These are phyloP conservation scores for Halictus ligatus DNA, from an alignment of 2,888 invertebrate genomes.

Conservation along the genomic window DNA sequence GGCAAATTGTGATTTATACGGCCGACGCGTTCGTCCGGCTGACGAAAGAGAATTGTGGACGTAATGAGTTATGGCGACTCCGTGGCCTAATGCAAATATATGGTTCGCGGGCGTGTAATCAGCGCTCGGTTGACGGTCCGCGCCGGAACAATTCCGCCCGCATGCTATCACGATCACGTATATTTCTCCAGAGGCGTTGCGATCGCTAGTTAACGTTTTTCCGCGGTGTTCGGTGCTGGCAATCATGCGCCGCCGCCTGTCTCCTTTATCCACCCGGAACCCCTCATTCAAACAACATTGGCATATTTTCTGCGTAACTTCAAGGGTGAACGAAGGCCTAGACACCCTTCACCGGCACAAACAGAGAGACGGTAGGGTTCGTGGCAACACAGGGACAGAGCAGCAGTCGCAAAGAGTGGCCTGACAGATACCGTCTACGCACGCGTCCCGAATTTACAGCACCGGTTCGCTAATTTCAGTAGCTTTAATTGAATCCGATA, in stretches of 20 bases:
- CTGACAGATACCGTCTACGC: background rate
- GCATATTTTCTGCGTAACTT: slow-evolving; percentile 53
- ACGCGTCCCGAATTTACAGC: background rate
- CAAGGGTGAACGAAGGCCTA: slow-evolving; percentile 28
- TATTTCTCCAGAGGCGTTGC: slow-evolving; percentile 24
- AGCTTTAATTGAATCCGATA: slow-evolving; percentile 1
- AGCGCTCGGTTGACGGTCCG: slow-evolving; percentile 48
- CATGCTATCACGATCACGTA: slow-evolving; percentile 32
- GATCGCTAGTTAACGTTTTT: slow-evolving; percentile 45
- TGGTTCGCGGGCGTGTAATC: slow-evolving; percentile 65
- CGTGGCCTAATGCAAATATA: slow-evolving; percentile 69
- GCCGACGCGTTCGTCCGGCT: slow-evolving; percentile 51
- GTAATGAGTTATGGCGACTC: slow-evolving; percentile 68
- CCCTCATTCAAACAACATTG: slow-evolving; percentile 49
- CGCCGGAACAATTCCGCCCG: slow-evolving; percentile 1
- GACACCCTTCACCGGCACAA: slow-evolving; percentile 29
- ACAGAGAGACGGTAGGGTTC: background rate
- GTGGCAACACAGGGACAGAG: background rate
- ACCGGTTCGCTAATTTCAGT: background rate
- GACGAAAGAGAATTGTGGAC: slow-evolving; percentile 72
- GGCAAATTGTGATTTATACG: slow-evolving; percentile 72
- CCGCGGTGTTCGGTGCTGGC: slow-evolving; percentile 13
- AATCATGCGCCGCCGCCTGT: slow-evolving; percentile 21
- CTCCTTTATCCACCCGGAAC: slow-evolving; percentile 18
- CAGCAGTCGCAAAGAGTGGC: background rate